These are phyloP conservation scores for Melanaphis sacchari DNA, from an alignment of 1,140 invertebrate genomes.

Conservation along the genomic window DNA sequence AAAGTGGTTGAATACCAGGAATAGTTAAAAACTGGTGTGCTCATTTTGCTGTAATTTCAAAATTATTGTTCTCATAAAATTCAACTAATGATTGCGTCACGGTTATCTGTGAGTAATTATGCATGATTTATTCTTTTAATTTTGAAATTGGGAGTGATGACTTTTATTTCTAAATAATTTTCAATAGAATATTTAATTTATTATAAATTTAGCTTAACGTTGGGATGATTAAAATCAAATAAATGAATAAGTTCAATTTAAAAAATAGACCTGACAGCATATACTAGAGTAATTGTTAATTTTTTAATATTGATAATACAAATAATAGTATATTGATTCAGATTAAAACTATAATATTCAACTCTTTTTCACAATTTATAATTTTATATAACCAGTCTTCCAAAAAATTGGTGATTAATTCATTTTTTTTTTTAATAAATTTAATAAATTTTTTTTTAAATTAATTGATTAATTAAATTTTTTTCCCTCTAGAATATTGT, in stretches of 20 bases:
- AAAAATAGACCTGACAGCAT: not conserved
- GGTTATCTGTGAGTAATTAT: not conserved
- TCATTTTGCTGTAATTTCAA: not conserved
- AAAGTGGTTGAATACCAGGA: not conserved
- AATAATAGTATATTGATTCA: not conserved
- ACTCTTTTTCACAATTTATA: not conserved
- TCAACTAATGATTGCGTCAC: too few species aligned
- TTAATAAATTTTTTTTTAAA: too few species aligned
- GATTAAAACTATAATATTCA: not conserved
- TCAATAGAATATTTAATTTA: not conserved
- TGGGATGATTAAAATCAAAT: not conserved
- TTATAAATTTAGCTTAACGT: not conserved
- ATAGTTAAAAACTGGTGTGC: not conserved
- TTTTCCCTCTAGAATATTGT: not conserved
- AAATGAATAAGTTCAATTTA: not conserved
- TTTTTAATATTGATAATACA: not conserved
- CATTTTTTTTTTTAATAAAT: not conserved
- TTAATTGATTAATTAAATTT: too few species aligned
- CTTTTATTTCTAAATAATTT: not conserved
- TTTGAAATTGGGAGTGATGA: not conserved
- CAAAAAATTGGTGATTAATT: not conserved
- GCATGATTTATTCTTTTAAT: not conserved
- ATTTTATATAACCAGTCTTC: not conserved
- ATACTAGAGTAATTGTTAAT: not conserved
- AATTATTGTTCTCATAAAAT: not conserved